Conservation (phyloP, 1,140 invertebrate genomes). For the Magallana angulata region DNA sequence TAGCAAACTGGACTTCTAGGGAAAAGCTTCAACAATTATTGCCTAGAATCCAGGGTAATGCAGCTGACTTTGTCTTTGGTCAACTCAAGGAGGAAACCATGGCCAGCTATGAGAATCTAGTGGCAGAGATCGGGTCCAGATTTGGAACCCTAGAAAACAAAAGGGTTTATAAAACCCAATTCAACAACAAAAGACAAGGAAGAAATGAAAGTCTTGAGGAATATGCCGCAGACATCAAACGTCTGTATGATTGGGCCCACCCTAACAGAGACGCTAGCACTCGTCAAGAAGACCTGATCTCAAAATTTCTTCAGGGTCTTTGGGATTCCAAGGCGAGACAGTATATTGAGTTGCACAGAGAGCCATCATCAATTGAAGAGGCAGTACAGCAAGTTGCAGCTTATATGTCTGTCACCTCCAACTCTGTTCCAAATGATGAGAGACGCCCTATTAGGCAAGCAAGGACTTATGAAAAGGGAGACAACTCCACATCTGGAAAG, state of each 20-base stretch:
- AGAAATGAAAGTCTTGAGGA: no score
- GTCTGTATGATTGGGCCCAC: no score
- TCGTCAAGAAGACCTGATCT: slow-evolving; percentile 13
- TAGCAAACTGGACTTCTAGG: no score
- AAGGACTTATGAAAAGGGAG: background rate
- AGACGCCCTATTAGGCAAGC: background rate
- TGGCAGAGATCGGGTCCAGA: no score
- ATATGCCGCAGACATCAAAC: no score
- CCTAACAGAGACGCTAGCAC: no score
- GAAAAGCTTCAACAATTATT: no score
- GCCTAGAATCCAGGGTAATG: no score
- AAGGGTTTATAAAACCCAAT: no score
- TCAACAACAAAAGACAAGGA: no score
- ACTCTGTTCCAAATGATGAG: background rate
- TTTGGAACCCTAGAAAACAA: no score
- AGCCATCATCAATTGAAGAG: slow-evolving; percentile 26
- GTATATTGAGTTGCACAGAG: slow-evolving; percentile 5
- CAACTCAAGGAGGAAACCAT: background rate
- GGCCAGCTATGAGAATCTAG: background rate
- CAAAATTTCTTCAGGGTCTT: slow-evolving; percentile 24
- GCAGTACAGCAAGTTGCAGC: slow-evolving; percentile 29
- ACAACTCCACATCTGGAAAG: background rate
- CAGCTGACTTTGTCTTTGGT: slow-evolving; percentile 20
- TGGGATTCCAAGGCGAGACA: slow-evolving; percentile 14
- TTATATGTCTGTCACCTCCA: background rate